Evolutionary conservation across 2,888 invertebrate species (phyloP).

Genomic region (Hetaerina titia): DNA sequence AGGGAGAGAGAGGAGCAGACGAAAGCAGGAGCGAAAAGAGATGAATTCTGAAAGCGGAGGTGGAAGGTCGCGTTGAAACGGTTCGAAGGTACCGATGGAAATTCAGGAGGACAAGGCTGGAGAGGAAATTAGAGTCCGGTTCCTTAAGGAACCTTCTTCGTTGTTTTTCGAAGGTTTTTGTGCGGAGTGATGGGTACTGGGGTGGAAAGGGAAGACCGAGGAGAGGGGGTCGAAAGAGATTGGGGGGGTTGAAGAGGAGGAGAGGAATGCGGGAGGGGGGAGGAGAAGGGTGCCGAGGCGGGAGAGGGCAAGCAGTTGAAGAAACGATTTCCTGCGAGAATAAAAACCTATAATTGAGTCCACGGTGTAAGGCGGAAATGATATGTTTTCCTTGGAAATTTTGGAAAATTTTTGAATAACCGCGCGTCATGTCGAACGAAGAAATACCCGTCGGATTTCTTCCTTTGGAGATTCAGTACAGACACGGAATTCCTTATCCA

Average conservation of each 20-base stretch:
- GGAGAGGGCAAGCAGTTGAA: neutral
- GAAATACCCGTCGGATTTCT: neutral
- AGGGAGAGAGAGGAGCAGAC: neutral
- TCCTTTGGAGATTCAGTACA: neutral
- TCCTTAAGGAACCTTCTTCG: neutral
- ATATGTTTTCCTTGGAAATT: conserved; percentile 11
- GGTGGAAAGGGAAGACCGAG: neutral
- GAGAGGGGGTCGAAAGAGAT: no score
- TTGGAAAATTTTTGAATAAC: neutral
- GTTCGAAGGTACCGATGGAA: conserved; percentile 4
- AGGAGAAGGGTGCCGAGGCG: neutral
- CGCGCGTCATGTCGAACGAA: neutral
- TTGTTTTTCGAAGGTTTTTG: neutral
- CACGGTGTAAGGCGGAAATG: conserved; percentile 37
- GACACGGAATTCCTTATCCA: neutral
- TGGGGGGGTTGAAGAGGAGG: no score
- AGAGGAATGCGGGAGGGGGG: neutral
- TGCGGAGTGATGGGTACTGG: neutral
- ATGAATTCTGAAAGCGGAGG: neutral
- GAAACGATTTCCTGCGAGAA: conserved; percentile 52
- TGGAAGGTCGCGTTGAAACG: neutral
- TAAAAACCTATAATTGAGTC: conserved; percentile 24
- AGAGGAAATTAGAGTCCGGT: neutral
- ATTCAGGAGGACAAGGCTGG: neutral
- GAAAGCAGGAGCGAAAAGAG: neutral